Evolutionary conservation across 2,113 vertebrate genomes (phyloP), one percentile per base, ranked within the genome.

Genomic region (Pitta sordida): DNA sequence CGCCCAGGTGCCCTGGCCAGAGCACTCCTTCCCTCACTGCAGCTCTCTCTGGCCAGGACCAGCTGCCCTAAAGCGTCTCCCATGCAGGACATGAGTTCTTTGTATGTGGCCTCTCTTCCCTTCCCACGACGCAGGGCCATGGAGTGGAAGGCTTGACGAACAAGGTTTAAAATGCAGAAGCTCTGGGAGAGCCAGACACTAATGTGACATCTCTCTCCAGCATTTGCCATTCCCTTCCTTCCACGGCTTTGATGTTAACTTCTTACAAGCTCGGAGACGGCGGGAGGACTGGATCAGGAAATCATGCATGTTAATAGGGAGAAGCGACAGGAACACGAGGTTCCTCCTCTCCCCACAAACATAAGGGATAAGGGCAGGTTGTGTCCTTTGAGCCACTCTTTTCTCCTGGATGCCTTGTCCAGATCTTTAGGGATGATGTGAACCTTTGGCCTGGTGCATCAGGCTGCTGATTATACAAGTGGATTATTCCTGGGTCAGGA

Each of bases 191-290:
- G 88, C 79, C 89, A 97, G 96, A 97, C 95, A 43, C 78, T 91
- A 44, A 89, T 89, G 44, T 91, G 94, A 97, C 96, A 94, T 82
- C 96, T 96, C 83, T 92, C 79, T 84, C 78, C 84, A 60, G 63
- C 94, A 46, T 78, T 83, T 88, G 83, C 88, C 85, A 79, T 91
- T 81, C 90, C 94, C 85, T 95, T 77, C 96, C 59, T 92, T 70
- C 76, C 87, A 68, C 7, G 15, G 96, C 97, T 98, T 98, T 98
- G 98, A 98, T 98, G 98, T 94, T 93, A 73, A 96, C 97, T 97
- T 93, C 93, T 93, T 88, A 96, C 95, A 81, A 70, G 75, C 92
- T 90, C 59, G 4, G 62, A 62, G 91, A 73, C 74, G 88, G 96
- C 96, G 97, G 97, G 64, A 95, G 97, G 98, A 98, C 98, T 41